Base-by-base conservation (phyloP, 2,113 vertebrate species). In the Pardalotus punctatus region DNA sequence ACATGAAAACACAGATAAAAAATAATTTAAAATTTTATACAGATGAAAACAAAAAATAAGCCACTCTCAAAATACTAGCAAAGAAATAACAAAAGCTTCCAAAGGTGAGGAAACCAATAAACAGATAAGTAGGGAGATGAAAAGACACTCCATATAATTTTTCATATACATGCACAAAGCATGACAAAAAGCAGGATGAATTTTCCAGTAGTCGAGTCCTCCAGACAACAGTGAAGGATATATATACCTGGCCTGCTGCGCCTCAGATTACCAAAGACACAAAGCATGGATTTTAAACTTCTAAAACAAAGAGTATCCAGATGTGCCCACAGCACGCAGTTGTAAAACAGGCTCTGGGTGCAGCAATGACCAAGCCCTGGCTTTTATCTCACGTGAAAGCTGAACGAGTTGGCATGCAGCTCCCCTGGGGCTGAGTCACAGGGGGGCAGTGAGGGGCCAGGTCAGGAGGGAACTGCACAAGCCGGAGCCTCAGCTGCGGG, bases 391-490 rank as follows among this genome's bases (percentile, higher is more conserved):
- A 3, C 3, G 15, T 2, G 76, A 28, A 65, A 72, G 53, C 71
- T 8, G 57, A 33, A 16, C 0, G 36, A 47, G 35, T 12, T 14
- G 2, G 27, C 56, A 7, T 2, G 36, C 6, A 1, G 57, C 48
- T 66, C 11, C 27, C 70, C 10, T 1, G 7, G 53, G 56, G 66
- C 64, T 11, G 40, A 45, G 56, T 11, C 74, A 27, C 73, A 42
- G 9, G 33, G 38, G 11, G 1, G 2, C 0, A 2, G 33, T 3
- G 23, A n/a, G 53, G 35, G 53, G 36, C 42, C 48, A 1, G 24
- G 16, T 1, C 58, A 7, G 72, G 11, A 48, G 60, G 60, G 51
- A 5, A 22, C 13, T 28, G 57, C 88, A 24, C 81, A 56, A 27
- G 1, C 14, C 84, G 3, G 21, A 14, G 6, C 31, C 38, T 40